Conservation (phyloP, 2,113 vertebrate species). For the Otolemur garnettii region DNA sequence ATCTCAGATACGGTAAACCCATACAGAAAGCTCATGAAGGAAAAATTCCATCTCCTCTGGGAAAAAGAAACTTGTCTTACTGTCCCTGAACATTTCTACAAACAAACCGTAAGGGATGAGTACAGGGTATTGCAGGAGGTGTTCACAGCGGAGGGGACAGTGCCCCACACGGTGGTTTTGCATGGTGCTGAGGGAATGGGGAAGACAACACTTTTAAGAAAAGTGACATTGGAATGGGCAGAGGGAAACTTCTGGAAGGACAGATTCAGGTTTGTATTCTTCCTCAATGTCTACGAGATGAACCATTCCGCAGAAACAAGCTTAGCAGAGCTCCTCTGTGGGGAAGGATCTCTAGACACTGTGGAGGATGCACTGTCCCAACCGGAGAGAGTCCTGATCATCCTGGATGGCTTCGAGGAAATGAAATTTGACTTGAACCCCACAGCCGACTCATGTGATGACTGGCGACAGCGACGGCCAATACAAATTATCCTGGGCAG, state of each 20-base stretch:
- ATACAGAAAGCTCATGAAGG: conserved; percentile 55
- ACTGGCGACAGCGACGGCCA: not conserved
- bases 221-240: conserved; percentile 78
- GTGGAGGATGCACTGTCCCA: conserved; percentile 18
- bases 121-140: fast-evolving
- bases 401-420: conserved; percentile 70
- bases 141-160: fast-evolving
- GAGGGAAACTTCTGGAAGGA: conserved; percentile 49
- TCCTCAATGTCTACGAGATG: conserved; percentile 42
- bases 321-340: conserved; percentile 48
- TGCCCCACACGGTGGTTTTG: conserved; percentile 39
- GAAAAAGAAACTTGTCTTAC: conserved; percentile 14
- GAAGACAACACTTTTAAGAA: conserved; percentile 74
- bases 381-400: conserved; percentile 59
- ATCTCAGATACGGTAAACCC: not conserved
- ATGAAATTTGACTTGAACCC: not conserved
- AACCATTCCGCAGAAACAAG: not conserved
- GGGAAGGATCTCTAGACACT: not conserved
- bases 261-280: conserved; percentile 62
- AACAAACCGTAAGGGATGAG: fast-evolving
- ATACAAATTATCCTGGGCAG: not conserved
- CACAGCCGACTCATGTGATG: not conserved
- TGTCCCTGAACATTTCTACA: not conserved
- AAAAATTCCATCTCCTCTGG: conserved; percentile 39
- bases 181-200: conserved; percentile 63